A percentile compares a stretch with the other conserved stretches of the same genome.
These are phyloP conservation scores for Clinocottus analis DNA, from an alignment of 2,113 vertebrate species.

Conservation along the genomic window DNA sequence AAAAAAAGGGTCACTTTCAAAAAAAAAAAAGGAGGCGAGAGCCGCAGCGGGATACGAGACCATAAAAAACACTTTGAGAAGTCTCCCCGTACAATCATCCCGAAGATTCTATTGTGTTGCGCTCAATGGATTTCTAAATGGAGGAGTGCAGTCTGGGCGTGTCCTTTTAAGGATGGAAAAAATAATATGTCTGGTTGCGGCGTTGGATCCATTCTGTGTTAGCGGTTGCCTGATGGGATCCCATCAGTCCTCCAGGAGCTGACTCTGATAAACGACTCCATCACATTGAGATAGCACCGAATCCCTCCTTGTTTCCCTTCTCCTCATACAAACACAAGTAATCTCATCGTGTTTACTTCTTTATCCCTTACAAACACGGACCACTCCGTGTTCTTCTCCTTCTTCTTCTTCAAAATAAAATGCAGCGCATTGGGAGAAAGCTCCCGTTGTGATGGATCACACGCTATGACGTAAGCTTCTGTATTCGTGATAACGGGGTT, in stretches of 20 bases:
- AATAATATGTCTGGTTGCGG: slow-evolving; percentile 20
- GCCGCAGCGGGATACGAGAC: background rate
- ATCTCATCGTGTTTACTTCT: slow-evolving; percentile 26
- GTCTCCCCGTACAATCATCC: slow-evolving; percentile 16
- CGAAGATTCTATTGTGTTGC: background rate
- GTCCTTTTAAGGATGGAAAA: slow-evolving; percentile 16
- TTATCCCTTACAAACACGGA: slow-evolving; percentile 11
- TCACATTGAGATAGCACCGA: slow-evolving; percentile 7
- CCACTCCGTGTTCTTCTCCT: background rate
- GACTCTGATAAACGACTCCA: slow-evolving; percentile 43
- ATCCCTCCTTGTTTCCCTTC: slow-evolving; percentile 12
- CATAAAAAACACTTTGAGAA: slow-evolving; percentile 13
- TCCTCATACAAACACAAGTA: slow-evolving; percentile 27
- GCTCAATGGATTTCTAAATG: slow-evolving; percentile 21
- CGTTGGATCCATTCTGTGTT: slow-evolving; percentile 1
- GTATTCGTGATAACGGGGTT: slow-evolving; percentile 46
- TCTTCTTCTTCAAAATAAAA: background rate
- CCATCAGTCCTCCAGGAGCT: slow-evolving; percentile 17
- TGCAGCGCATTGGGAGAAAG: background rate
- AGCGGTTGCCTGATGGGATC: slow-evolving; percentile 21
- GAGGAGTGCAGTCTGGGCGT: slow-evolving; percentile 4
- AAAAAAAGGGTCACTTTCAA: background rate
- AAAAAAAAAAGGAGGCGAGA: background rate
- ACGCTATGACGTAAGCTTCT: background rate
- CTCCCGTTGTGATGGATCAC: slow-evolving; percentile 1